Evolutionary conservation across 2,113 vertebrate genomes (phyloP), one percentile per base, ranked within the genome.

Genomic region (Oreotrochilus melanogaster): DNA sequence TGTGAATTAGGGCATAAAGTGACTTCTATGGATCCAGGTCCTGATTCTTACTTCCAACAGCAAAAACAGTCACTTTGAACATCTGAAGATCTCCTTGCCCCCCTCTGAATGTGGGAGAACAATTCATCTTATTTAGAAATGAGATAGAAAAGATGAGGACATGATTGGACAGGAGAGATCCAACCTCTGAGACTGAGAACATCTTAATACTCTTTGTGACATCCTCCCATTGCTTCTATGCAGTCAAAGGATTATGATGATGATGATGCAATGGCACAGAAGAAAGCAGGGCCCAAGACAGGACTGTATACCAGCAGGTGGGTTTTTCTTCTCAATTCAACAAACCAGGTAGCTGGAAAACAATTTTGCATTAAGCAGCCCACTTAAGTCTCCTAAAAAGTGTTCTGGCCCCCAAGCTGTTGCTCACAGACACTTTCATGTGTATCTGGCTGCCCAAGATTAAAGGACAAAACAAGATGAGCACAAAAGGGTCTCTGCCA

Each of bases 391-490:
- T 88, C 45, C 39, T 30, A 35, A 50, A 81, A 87, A 67, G 22
- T 43, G 47, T 18, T 33, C 2, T 6, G 27, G 10, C 30, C 61
- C 31, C 22, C 7, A 1, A 3, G 9, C 17, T 0, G 0, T 4
- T 35, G 51, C 0, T 2, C 73, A 53, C 50, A 80, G 64, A 33
- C 18, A 18, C 27, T 65, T 70, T 30, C 65, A 28, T 1, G 0
- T 2, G 10, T 30, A 17, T 24, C 54, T 61, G 61, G 2, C 48
- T 72, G 23, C 67, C 54, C 27, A 16, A 39, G 39, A 37, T 43
- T 37, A 39, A 78, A 69, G 47, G 3, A 3, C 35, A 51, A 30
- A 82, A 4, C 15, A 8, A 35, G 78, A 74, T 11, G 18, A 89
- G 43, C 47, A 62, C 60, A 54, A 7, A 78, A 47, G 19, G 13